Evolutionary conservation across 2,113 vertebrate species (phyloP).

Genomic region (Odontophorus gujanensis): DNA sequence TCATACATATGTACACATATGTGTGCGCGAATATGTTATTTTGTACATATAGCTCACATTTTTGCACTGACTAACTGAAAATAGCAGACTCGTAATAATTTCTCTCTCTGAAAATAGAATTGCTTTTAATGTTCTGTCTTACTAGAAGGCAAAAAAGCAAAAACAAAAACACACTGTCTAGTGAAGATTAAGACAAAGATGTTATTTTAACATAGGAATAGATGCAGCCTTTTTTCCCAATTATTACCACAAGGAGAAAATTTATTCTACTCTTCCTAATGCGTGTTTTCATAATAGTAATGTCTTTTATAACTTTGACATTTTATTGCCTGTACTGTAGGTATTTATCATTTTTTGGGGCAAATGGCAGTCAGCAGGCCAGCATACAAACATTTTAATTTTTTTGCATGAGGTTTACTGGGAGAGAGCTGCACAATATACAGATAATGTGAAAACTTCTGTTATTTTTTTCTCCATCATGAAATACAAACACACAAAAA

Average conservation of each 20-base stretch:
- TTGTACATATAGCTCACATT: neutral
- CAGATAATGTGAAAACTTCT: neutral
- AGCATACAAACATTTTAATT: slow-evolving; percentile 52
- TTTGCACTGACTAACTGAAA: neutral
- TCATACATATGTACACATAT: neutral
- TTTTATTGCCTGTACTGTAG: slow-evolving; percentile 37
- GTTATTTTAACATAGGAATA: slow-evolving; percentile 39
- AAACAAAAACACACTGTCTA: neutral
- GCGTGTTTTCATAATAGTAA: slow-evolving; percentile 9
- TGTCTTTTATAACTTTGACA: slow-evolving; percentile 9
- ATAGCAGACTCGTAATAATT: neutral
- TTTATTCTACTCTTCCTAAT: slow-evolving; percentile 42
- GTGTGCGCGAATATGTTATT: neutral
- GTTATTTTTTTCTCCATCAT: neutral
- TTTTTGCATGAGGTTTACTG: neutral
- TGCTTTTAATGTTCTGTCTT: neutral
- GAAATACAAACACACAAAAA: neutral
- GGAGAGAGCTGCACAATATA: neutral
- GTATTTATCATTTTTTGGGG: slow-evolving; percentile 50
- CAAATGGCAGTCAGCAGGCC: slow-evolving; percentile 26
- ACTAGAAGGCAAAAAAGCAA: neutral
- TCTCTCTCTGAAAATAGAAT: neutral
- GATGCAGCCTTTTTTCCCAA: slow-evolving; percentile 21
- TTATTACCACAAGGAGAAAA: slow-evolving; percentile 16
- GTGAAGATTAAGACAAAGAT: neutral